Conservation (phyloP, 2,888 invertebrate species). For the Andrena minutula region DNA sequence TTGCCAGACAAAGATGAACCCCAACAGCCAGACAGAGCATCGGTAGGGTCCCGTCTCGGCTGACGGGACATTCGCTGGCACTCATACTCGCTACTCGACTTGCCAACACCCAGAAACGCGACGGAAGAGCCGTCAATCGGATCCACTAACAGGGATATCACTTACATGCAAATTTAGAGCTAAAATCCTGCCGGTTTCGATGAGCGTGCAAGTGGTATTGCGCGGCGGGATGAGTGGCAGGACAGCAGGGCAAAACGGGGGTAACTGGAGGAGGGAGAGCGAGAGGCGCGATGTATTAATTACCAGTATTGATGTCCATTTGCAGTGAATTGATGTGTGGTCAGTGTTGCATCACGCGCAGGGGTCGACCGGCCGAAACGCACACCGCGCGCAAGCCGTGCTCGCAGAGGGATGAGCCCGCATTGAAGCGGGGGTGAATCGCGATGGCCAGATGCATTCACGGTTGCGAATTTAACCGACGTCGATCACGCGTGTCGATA, state of each 20-base stretch:
- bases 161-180: conserved; percentile 82
- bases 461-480: conserved; percentile 61
- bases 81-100: conserved; percentile 69
- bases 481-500: conserved; percentile 77
- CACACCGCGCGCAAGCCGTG: conserved; percentile 75
- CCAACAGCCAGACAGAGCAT: neutral
- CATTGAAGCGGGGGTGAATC: conserved; percentile 72
- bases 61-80: conserved; percentile 27
- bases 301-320: conserved; percentile 85
- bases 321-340: conserved; percentile 85
- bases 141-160: conserved; percentile 81
- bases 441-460: conserved; percentile 53
- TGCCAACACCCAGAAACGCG: conserved; percentile 69
- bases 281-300: conserved; percentile 85
- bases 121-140: conserved; percentile 80
- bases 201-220: conserved; percentile 72
- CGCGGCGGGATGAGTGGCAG: conserved; percentile 60
- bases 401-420: conserved; percentile 78
- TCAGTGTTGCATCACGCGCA: conserved; percentile 84
- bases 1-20: neutral
- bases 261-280: conserved; percentile 44
- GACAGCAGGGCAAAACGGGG: conserved; percentile 43
- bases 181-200: conserved; percentile 78
- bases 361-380: conserved; percentile 82
- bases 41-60: conserved; percentile 22